phyloP scores from a whole-genome alignment of 2,888 invertebrate genomes.

The Chrysopilus asiliformis region DNA sequence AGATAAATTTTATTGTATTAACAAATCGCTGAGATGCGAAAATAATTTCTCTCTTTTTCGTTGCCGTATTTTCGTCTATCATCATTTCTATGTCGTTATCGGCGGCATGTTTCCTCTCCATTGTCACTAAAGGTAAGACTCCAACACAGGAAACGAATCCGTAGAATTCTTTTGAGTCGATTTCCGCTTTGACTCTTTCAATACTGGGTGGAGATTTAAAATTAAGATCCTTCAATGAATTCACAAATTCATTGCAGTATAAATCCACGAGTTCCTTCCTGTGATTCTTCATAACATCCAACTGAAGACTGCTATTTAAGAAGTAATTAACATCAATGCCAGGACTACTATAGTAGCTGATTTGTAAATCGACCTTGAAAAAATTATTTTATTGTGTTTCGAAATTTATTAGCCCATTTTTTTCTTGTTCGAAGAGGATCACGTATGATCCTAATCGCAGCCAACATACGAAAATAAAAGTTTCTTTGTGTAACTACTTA shows the following conservation, averaged over 20 bases:
- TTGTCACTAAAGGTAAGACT: constrained; percentile 21
- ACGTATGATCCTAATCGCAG: too few relatives aligned
- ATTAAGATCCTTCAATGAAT: not conserved
- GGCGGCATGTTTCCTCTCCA: constrained; percentile 27
- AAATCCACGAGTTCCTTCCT: constrained; percentile 20
- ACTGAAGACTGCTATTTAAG: constrained; percentile 29
- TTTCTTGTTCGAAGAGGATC: too few relatives aligned
- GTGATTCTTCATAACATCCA: constrained; percentile 22
- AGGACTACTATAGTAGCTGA: constrained; percentile 30
- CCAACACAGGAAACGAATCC: constrained; percentile 21
- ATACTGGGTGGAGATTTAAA: constrained; percentile 19
- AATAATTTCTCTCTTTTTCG: constrained; percentile 29
- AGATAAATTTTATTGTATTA: constrained; percentile 23
- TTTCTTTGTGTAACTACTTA: constrained; percentile 21
- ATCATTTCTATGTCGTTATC: constrained; percentile 30
- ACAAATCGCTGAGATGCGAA: constrained; percentile 29
- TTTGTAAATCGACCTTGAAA: constrained; percentile 32
- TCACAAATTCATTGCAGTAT: constrained; percentile 4
- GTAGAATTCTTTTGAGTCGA: constrained; percentile 25
- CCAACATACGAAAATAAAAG: too few relatives aligned
- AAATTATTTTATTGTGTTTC: constrained; percentile 13
- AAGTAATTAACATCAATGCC: constrained; percentile 36
- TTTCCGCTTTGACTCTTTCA: constrained; percentile 23
- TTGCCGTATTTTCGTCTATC: constrained; percentile 25
- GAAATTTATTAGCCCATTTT: not conserved